Base-by-base conservation (phyloP, 2,797 vertebrate genomes). In the Selene dorsalis region DNA sequence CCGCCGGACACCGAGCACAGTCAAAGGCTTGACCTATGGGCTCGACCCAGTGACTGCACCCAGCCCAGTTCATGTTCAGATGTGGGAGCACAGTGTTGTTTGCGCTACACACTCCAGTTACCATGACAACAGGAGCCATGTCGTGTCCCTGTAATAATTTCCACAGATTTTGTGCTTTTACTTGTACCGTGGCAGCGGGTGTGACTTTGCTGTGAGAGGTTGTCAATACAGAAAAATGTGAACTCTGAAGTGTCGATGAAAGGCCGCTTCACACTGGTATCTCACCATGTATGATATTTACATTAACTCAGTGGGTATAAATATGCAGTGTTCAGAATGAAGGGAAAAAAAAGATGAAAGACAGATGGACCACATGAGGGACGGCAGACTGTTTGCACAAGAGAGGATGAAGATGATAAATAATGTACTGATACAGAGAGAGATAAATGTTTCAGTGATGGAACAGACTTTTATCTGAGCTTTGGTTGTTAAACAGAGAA, bases 21-120 rank as follows among this genome's bases (percentile, higher is more conserved):
- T 53, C 11, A 22, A 10, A 53, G 56, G 9, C 20, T 6, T 26
- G 73, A 62, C 39, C 65, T 35, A 8, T 35, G 32, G 32, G 32
- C 20, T 6, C 32, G 73, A 62, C 39, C 65, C 73, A 53, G 64
- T 60, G 73, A 60, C 73, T 52, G 39, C n/a, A 18, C 20, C 1
- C 11, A 52, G 73, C 24, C 56, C 56, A 6, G 56, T 45, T 75
- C 56, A 59, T 43, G 16, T 53, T 60, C 56, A 24, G 56, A 32
- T 2, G 30, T 24, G 6, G 6, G 35, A 30, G 22, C 26, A 32
- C 70, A 13, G 35, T 58, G 55, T 52, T 67, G 43, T 59, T 55
- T 68, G 14, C 53, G 43, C 14, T 1, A 26, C 4, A 47, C 57
- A 45, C 38, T 13, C 22, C 6, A 1, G 73, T 69, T 61, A 17